Percentiles rank a stretch among this genome's conserved stretches.
phyloP scores from a whole-genome alignment of 2,797 vertebrate species.

The Sebastes steindachneri region DNA sequence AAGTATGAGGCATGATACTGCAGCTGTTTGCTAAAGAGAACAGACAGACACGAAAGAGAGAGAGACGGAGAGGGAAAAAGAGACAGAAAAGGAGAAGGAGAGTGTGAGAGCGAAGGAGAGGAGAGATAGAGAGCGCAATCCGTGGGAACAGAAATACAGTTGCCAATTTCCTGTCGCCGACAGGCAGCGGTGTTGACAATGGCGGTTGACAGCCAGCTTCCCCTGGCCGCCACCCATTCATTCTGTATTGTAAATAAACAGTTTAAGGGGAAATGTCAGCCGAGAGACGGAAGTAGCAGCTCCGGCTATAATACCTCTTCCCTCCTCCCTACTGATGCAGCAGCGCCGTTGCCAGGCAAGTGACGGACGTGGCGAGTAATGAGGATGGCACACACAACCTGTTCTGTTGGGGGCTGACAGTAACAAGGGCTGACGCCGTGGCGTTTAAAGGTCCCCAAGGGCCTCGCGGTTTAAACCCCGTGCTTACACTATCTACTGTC shows the following conservation, averaged over 20 bases:
- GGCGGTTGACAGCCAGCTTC: conserved; percentile 71
- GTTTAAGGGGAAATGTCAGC: conserved; percentile 77
- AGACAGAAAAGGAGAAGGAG: conserved; percentile 23
- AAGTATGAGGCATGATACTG: conserved; percentile 37
- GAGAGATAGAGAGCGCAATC: conserved; percentile 52
- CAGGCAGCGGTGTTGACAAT: conserved; percentile 74
- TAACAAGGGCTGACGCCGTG: conserved; percentile 73
- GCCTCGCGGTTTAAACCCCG: conserved; percentile 55
- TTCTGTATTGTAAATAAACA: conserved; percentile 77
- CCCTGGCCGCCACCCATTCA: conserved; percentile 64
- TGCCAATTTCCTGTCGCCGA: conserved; percentile 77
- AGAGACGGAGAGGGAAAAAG: conserved; percentile 2
- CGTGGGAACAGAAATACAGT: conserved; percentile 67
- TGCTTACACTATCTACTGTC: conserved; percentile 43
- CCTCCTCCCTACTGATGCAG: conserved; percentile 24
- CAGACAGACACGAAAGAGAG: conserved; percentile 25
- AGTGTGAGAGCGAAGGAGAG: conserved; percentile 27
- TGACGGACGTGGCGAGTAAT: conserved; percentile 78
- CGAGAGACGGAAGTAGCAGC: conserved; percentile 50
- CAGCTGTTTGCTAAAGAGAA: conserved; percentile 50
- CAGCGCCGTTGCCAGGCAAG: conserved; percentile 48
- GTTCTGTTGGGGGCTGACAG: conserved; percentile 64
- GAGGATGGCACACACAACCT: conserved; percentile 78
- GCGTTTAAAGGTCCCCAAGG: conserved; percentile 72
- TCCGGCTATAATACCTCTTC: conserved; percentile 51